Evolutionary conservation across 2,797 vertebrate genomes (phyloP).

Genomic region (Cryptoprocta ferox): DNA sequence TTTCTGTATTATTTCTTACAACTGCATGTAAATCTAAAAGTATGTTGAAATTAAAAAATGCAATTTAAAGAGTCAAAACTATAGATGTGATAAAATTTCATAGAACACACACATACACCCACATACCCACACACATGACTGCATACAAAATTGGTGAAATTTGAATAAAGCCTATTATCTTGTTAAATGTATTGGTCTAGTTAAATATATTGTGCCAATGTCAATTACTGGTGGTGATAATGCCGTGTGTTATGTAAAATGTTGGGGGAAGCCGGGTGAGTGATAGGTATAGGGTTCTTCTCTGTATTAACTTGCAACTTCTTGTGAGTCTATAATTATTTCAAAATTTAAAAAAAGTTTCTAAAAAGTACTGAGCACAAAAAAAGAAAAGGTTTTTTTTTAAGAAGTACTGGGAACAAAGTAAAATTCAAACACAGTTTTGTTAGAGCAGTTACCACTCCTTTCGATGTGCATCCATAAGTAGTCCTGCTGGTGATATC

Average conservation of each 20-base stretch:
- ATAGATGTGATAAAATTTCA: background rate
- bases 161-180: conserved; percentile 17
- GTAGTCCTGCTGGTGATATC: background rate
- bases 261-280: background rate
- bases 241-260: conserved; percentile 17
- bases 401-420: background rate
- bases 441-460: background rate
- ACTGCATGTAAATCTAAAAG: background rate
- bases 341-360: background rate
- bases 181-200: background rate
- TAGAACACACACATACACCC: background rate
- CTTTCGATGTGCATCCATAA: background rate
- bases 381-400: background rate
- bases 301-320: conserved; percentile 30
- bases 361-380: background rate
- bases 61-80: background rate
- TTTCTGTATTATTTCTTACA: background rate
- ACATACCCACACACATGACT: background rate
- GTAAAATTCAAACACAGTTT: background rate
- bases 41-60: background rate
- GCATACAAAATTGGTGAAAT: background rate
- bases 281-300: background rate
- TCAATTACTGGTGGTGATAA: conserved; percentile 38
- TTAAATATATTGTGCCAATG: conserved; percentile 1
- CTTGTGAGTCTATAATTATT: conserved; percentile 66